A percentile compares a stretch with the other conserved stretches of the same genome.
Conservation (phyloP, 2,797 vertebrate genomes). For the Peromyscus melanophrys region DNA sequence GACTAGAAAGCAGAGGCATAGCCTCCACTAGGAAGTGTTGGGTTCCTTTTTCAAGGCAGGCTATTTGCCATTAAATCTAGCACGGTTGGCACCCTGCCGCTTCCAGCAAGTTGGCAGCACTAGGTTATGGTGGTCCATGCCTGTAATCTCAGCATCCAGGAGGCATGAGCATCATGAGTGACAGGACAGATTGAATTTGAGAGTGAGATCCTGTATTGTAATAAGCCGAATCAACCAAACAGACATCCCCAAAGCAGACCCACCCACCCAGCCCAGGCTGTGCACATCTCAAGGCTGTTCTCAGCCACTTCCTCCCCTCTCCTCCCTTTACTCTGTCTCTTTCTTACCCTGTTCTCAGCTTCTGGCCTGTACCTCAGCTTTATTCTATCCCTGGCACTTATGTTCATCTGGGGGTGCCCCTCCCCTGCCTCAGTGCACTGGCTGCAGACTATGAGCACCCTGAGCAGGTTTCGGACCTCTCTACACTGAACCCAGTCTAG, state of each 20-base stretch:
- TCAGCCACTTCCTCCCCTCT: background rate
- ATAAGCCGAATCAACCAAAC: background rate
- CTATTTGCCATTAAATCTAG: background rate
- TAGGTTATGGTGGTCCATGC: background rate
- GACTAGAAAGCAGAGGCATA: constrained; percentile 34
- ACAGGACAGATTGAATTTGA: background rate
- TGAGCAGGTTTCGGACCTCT: background rate
- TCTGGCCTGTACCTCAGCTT: background rate
- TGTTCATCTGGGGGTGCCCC: background rate
- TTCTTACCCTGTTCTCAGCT: background rate
- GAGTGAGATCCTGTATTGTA: background rate
- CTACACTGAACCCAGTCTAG: background rate
- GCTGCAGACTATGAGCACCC: background rate
- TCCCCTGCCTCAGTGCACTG: background rate
- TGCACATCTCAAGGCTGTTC: background rate
- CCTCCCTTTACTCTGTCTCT: background rate
- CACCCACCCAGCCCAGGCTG: background rate
- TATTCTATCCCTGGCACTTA: background rate
- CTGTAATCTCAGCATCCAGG: background rate
- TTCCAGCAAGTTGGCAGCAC: background rate
- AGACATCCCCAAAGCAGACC: background rate
- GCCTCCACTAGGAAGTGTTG: background rate
- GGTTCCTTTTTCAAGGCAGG: constrained; percentile 24
- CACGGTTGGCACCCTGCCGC: background rate
- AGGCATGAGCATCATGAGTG: background rate